Base-by-base conservation (phyloP, 1,140 invertebrate genomes). In the Dreissena polymorpha region DNA sequence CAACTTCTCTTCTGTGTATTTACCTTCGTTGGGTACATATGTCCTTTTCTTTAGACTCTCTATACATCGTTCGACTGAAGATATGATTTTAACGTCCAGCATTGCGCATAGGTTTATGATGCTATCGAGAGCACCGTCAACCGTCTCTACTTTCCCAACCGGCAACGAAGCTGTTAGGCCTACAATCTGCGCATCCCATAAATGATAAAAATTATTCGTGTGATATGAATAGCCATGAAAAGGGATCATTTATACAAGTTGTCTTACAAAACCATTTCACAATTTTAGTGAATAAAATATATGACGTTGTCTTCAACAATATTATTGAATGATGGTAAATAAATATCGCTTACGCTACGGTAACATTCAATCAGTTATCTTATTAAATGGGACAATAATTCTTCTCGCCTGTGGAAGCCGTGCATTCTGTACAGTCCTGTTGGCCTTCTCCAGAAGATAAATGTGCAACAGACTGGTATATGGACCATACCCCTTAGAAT, bases 401-500 rank as follows among this genome's bases (percentile, higher is more conserved):
- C 3, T 63, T 5, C 60, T 63, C 60, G 23, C 67, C 67, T 68
- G 67, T 68, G 67, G 67, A 5, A 68, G 29, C 8, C 29, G 18
- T 21, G 23, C 29, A 27, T 21, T 16, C 16, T 25, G 18, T 21
- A 18, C 29, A 27, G 16, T 16, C 16, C n/a, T 68, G 2, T 68
- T 27, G 16, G 25, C 18, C 25, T 68, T 68, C 67, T 68, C 67
- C 16, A 27, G 14, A 68, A 68, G 67, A 27, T 68, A 68, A 2
- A 16, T 21, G 18, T 18, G 16, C 25, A 27, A 16, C 14, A 68
- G 67, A 2, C 25, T 25, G 18, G 14, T 16, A 68, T 68, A 68
- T 27, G 67, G 18, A 21, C 67, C 67, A 18, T 18, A 60, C 14
- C 67, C 67, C n/a, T 68, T 68, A 21, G 67, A 16, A 39, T 68